phyloP scores from a whole-genome alignment of 37 sponge, comb jelly and placozoan genomes.

The Halichondria panicea region DNA sequence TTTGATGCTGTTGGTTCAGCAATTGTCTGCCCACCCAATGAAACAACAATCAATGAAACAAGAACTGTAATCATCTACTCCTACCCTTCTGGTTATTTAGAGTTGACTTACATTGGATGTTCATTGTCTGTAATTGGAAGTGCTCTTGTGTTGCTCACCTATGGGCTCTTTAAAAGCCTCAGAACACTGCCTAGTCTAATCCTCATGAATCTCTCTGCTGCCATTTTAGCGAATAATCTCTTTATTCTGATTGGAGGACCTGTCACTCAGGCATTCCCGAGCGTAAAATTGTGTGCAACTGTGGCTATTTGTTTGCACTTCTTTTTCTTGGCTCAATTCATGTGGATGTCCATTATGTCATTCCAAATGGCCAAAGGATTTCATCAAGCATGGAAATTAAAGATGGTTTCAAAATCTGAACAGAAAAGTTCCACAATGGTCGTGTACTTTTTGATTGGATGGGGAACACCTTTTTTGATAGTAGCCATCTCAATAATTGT shows the following conservation, averaged over 20 bases:
- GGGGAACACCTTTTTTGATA: slow-evolving; percentile 38
- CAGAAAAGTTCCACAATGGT: not conserved
- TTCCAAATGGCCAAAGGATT: slow-evolving; percentile 9
- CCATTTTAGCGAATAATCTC: slow-evolving; percentile 26
- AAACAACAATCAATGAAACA: too few species aligned
- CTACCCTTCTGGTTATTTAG: slow-evolving; percentile 7
- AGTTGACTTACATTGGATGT: slow-evolving; percentile 56
- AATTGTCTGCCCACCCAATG: not conserved
- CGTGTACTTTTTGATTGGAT: slow-evolving; percentile 32
- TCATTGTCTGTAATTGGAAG: slow-evolving; percentile 47
- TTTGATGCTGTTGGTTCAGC: not conserved
- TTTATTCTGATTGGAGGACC: slow-evolving; percentile 30
- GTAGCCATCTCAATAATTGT: slow-evolving; percentile 11
- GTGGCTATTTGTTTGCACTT: slow-evolving; percentile 46
- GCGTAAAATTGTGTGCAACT: not conserved
- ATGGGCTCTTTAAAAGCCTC: slow-evolving; percentile 44
- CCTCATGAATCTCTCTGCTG: slow-evolving; percentile 44
- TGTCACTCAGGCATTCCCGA: not conserved
- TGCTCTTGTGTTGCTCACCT: slow-evolving; percentile 43
- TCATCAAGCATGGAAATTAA: not conserved
- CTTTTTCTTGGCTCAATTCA: slow-evolving; percentile 46
- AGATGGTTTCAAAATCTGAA: not conserved
- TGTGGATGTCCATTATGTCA: slow-evolving; percentile 51
- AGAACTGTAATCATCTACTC: not conserved
- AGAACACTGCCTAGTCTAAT: slow-evolving; percentile 41